Base-by-base conservation (phyloP, 2,113 vertebrate genomes). In the Salvelinus namaycush region DNA sequence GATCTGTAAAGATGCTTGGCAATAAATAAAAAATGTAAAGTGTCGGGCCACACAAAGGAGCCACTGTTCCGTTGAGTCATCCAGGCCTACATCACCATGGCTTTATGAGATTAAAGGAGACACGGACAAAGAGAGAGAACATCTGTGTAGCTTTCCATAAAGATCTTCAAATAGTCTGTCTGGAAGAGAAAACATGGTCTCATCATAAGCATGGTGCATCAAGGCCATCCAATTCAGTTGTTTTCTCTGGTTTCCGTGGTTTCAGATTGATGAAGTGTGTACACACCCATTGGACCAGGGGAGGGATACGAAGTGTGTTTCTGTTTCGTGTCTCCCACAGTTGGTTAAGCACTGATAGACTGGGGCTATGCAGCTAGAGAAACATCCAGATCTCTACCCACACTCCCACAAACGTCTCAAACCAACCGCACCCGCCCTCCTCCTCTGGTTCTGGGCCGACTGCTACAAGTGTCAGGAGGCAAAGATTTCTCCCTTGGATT, bases 271-370 rank as follows among this genome's bases (percentile, higher is more conserved):
- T 22, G 59, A 22, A 16, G 59, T 62, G 18, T 62, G n/a, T 16
- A 62, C 20, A 22, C 59, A n/a, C 81, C 76, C 60, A 60, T 72
- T 14, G 22, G 59, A 48, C 12, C 34, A 68, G 48, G 16, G 16
- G 22, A 44, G 62, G 70, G 51, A 54, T 18, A 18, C 14, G 64
- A 74, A 74, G 51, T 68, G 26, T 9, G 51, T 48, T 54, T 44
- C 39, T 54, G 51, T 54, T 80, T 80, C 74, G 60, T 68, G 73
- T 66, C 70, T 27, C 26, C 60, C 39, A 72, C 54, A 76, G 69
- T 39, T 74, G 70, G 29, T 39, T 22, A 64, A 16, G 39, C 13
- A 60, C 76, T 77, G 67, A 84, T 62, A 76, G 54, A 16, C 14
- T 14, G 49, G 22, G 18, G 70, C 51, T 54, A 29, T 18, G 27